Evolutionary conservation across 2,113 vertebrate genomes (phyloP).

Genomic region (Pelodiscus sinensis): DNA sequence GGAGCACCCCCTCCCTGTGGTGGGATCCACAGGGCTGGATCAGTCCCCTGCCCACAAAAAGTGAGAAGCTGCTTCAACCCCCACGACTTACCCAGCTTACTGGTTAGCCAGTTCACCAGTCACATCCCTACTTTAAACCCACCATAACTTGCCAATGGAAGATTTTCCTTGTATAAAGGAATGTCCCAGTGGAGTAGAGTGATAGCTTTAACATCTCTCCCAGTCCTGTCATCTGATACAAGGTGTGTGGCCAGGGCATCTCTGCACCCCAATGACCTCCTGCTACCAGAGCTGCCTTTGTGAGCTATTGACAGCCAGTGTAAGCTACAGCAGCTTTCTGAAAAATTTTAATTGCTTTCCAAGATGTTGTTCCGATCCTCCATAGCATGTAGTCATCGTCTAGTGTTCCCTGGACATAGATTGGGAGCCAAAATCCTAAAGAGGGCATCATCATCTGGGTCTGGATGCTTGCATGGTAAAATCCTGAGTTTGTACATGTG

Average conservation of each 20-base stretch:
- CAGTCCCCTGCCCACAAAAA: too few species aligned
- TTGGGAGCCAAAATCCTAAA: neutral
- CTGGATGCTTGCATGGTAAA: neutral
- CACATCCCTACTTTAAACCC: neutral
- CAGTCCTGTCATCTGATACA: neutral
- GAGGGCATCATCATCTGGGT: accelerated
- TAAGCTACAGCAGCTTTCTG: neutral
- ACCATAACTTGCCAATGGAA: neutral
- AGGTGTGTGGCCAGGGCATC: neutral
- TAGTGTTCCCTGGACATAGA: neutral
- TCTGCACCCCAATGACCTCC: neutral
- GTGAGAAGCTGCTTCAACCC: too few species aligned
- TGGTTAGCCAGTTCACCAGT: too few species aligned
- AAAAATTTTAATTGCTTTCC: neutral
- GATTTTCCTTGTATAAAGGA: neutral
- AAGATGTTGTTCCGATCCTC: neutral
- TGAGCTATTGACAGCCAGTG: neutral
- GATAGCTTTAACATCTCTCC: neutral
- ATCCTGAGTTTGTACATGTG: neutral
- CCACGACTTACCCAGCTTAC: too few species aligned
- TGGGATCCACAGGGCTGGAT: too few species aligned
- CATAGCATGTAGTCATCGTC: neutral
- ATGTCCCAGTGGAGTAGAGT: neutral
- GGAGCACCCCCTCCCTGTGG: too few species aligned
- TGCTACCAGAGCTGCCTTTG: neutral